phyloP scores from a whole-genome alignment of 2,888 invertebrate genomes.

The Synanthedon tipuliformis region DNA sequence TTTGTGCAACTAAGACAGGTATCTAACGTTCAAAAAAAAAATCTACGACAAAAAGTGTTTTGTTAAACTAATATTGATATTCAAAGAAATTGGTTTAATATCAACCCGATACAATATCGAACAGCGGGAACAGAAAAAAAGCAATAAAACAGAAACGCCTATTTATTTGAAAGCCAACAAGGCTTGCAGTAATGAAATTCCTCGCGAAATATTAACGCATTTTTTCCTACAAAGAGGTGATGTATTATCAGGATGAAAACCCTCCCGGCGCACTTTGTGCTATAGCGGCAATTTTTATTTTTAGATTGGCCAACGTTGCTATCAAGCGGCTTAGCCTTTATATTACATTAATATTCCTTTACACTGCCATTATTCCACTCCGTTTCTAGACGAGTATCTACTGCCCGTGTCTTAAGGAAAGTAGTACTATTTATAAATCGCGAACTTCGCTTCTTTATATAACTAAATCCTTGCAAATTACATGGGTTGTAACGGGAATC shows the following conservation, averaged over 20 bases:
- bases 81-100: constrained; percentile 20
- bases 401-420: background rate
- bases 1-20: too few species aligned
- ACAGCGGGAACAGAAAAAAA: constrained; percentile 39
- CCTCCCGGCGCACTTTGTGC: constrained; percentile 10
- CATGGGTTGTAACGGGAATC: constrained; percentile 49
- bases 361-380: too few species aligned
- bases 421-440: background rate
- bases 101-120: constrained; percentile 46
- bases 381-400: too few species aligned
- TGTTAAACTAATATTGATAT: background rate
- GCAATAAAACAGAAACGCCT: constrained; percentile 65
- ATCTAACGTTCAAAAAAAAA: too few species aligned
- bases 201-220: constrained; percentile 61
- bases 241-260: constrained; percentile 37
- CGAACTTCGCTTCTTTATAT: constrained; percentile 12
- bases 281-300: constrained; percentile 15
- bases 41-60: too few species aligned
- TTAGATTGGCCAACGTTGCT: constrained; percentile 8
- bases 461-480: constrained; percentile 51
- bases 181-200: constrained; percentile 62
- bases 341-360: constrained; percentile 1
- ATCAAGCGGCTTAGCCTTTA: constrained; percentile 6
- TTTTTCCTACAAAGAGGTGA: constrained; percentile 57
- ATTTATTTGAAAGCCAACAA: constrained; percentile 63